Conservation (phyloP, 2,113 vertebrate species). For the Cephalopholis sonnerati region DNA sequence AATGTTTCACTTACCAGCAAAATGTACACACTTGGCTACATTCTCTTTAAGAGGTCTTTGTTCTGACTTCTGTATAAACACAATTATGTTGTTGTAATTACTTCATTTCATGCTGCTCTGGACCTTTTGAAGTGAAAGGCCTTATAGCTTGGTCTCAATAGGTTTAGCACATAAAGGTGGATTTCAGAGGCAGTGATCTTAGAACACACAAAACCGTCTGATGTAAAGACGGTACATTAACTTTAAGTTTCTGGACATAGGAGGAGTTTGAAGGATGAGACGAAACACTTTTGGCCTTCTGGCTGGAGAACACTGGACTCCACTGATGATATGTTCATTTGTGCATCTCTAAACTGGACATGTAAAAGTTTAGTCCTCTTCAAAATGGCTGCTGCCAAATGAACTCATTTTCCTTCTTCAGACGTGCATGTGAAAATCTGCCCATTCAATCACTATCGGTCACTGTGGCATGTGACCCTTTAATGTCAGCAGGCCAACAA, state of each 20-base stretch:
- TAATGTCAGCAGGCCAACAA: too few species aligned
- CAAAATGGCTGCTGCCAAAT: too few species aligned
- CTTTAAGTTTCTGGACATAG: too few species aligned
- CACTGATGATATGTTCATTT: too few species aligned
- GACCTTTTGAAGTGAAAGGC: constrained; percentile 52
- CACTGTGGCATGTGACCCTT: too few species aligned
- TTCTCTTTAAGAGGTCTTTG: constrained; percentile 64
- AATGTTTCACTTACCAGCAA: constrained; percentile 44
- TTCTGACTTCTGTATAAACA: constrained; percentile 65
- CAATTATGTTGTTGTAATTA: constrained; percentile 60
- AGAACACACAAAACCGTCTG: constrained; percentile 23
- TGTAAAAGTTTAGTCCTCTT: too few species aligned
- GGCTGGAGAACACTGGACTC: too few species aligned
- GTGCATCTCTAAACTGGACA: too few species aligned
- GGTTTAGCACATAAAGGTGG: constrained; percentile 22
- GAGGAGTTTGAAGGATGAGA: rapidly evolving
- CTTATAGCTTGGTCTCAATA: neutral
- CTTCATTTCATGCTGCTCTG: constrained; percentile 61
- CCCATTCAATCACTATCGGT: too few species aligned
- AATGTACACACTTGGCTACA: constrained; percentile 44
- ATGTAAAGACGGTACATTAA: constrained; percentile 2
- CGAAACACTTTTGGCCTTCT: neutral
- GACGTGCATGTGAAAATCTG: too few species aligned
- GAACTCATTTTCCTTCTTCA: too few species aligned
- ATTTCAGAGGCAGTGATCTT: neutral